Evolutionary conservation across 1,140 invertebrate genomes (phyloP), one percentile per base, ranked within the genome.

Genomic region (Carcinoscorpius rotundicauda): DNA sequence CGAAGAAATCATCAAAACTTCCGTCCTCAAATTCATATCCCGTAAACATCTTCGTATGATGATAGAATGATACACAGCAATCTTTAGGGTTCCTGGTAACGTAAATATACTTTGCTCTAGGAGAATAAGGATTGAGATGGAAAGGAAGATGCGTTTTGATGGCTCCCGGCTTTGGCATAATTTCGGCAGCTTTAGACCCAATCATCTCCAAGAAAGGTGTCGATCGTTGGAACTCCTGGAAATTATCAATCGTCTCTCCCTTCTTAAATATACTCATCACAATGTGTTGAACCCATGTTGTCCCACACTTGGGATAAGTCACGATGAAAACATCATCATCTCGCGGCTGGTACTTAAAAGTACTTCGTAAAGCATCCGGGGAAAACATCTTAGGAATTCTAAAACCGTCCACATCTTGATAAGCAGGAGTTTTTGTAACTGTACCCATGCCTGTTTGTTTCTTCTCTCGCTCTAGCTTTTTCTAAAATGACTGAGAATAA

Each of bases 321-420:
- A 73, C 71, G 57, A 77, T 70, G 52, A 75, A 72, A 49, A 76
- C 73, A 63, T 77, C 76, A 68, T 76, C 74, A 9, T 62, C 50
- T 56, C 9, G 61, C 6, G 61, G 49, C 29, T 60, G 6, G 59
- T 10, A 60, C 6, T 8, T 8, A 6, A 60, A 49, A 60, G 8
- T 49, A 8, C 29, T 29, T 48, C 29, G 6, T 29, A 8, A 49
- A 49, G n/a, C 29, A 8, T 60, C 59, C 6, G 49, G 59, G 29
- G 8, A 6, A 49, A 60, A 60, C 8, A 29, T 8, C 2, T 29
- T 48, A 8, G 59, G 59, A 48, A 6, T 48, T 11, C 6, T 1
- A 60, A 11, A 10, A 29, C n/a, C 11, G 59, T 48, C 59, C 53
- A 55, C n/a, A 55, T 55, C 53, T n/a, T 61, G 59, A n/a, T 55